phyloP scores from a whole-genome alignment of 2,113 vertebrate genomes.

The Phainopepla nitens region DNA sequence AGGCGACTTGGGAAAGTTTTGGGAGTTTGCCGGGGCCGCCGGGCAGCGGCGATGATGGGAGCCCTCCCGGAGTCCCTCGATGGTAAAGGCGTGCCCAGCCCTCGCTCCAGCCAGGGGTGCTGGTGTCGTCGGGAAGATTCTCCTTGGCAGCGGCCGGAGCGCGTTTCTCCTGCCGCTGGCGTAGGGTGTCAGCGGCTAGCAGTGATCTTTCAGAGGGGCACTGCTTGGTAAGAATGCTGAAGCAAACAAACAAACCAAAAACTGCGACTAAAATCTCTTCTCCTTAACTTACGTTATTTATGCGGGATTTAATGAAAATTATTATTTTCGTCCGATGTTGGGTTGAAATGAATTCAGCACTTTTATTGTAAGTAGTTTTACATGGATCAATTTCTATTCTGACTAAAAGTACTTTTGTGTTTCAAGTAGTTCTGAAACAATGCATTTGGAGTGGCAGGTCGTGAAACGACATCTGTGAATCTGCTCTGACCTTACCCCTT shows the following conservation, averaged over 20 bases:
- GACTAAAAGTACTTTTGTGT: not conserved
- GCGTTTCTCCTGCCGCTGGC: rapidly evolving
- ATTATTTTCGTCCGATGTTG: not conserved
- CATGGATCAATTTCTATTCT: not conserved
- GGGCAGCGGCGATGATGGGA: not conserved
- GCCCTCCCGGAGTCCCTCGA: rapidly evolving
- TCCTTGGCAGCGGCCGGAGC: rapidly evolving
- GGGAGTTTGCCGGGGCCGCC: not conserved
- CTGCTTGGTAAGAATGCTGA: not conserved
- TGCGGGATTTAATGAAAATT: not conserved
- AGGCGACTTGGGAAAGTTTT: not conserved
- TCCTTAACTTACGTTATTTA: not conserved
- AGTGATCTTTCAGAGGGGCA: not conserved
- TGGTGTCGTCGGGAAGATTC: rapidly evolving
- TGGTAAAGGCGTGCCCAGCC: not conserved
- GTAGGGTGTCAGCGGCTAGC: rapidly evolving
- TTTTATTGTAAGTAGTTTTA: not conserved
- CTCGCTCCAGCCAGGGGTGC: rapidly evolving
- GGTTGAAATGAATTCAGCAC: not conserved
- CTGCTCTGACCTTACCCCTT: not conserved
- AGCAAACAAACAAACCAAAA: not conserved
- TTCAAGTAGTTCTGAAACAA: not conserved
- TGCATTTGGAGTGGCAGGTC: not conserved
- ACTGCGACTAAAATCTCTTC: not conserved
- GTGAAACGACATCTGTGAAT: not conserved